These are phyloP conservation scores for Ibycter americanus DNA, from an alignment of 2,797 vertebrate species.

Conservation along the genomic window DNA sequence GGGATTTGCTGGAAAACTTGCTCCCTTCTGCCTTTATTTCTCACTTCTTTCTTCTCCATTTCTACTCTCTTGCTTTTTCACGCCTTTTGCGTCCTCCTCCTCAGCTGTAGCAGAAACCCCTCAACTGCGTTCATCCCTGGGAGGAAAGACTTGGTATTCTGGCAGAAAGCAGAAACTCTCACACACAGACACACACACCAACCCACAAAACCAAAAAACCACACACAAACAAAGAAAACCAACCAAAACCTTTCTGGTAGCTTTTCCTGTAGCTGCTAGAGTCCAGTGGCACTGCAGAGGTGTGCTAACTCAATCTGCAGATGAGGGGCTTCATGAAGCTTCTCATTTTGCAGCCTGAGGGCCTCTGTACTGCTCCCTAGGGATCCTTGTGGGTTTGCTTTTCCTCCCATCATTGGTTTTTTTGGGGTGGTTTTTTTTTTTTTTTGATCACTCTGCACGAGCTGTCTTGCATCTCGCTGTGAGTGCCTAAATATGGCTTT, in stretches of 20 bases:
- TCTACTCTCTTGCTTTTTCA: background rate
- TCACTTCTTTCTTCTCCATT: background rate
- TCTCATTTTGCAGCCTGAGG: fast-evolving
- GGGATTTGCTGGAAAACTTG: background rate
- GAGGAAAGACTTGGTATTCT: background rate
- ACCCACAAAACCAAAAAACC: too few species aligned
- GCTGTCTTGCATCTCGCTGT: fast-evolving
- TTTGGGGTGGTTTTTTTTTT: background rate
- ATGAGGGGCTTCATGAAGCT: background rate
- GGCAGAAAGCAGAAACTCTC: background rate
- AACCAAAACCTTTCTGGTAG: background rate
- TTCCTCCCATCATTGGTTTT: fast-evolving
- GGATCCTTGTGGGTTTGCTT: background rate
- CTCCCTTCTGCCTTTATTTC: background rate
- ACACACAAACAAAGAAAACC: too few species aligned
- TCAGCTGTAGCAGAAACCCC: background rate
- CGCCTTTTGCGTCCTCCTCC: background rate
- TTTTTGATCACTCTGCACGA: background rate
- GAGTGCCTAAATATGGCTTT: background rate
- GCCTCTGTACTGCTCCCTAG: background rate
- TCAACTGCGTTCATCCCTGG: background rate
- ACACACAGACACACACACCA: too few species aligned
- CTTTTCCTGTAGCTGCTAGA: background rate
- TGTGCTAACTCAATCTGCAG: background rate
- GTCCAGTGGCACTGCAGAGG: background rate